Conservation (phyloP, 2,888 invertebrate species). For the Pardosa pseudoannulata region DNA sequence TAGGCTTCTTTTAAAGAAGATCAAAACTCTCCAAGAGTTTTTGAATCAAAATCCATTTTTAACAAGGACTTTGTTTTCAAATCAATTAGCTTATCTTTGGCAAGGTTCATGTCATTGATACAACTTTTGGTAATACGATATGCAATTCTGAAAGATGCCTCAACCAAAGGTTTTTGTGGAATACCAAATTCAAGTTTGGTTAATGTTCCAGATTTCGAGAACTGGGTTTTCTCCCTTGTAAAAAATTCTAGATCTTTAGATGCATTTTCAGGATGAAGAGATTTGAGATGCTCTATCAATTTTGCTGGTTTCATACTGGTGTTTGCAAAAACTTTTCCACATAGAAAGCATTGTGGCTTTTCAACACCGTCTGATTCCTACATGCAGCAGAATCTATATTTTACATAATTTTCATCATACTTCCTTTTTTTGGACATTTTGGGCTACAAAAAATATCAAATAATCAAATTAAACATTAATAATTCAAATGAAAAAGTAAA, state of each 20-base stretch:
- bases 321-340: slow-evolving; percentile 48
- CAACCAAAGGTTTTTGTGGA: slow-evolving; percentile 23
- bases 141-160: slow-evolving; percentile 52
- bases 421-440: too few species aligned
- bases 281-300: slow-evolving; percentile 48
- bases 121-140: slow-evolving; percentile 49
- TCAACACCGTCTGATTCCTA: slow-evolving; percentile 48
- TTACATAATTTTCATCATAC: slow-evolving; percentile 36
- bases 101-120: too few species aligned
- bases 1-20: too few species aligned
- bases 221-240: not conserved
- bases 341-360: slow-evolving; percentile 52
- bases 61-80: too few species aligned
- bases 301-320: slow-evolving; percentile 57
- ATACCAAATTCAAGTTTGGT: too few species aligned
- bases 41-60: too few species aligned
- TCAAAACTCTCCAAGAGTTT: too few species aligned
- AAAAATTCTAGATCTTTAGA: slow-evolving; percentile 31
- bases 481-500: too few species aligned
- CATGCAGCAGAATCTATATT: slow-evolving; percentile 52
- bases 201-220: too few species aligned
- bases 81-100: too few species aligned
- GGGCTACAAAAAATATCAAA: too few species aligned
- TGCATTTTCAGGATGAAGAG: slow-evolving; percentile 56
- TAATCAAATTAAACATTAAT: too few species aligned